Conservation (phyloP, 2,888 invertebrate species). For the Norana najaformis region DNA sequence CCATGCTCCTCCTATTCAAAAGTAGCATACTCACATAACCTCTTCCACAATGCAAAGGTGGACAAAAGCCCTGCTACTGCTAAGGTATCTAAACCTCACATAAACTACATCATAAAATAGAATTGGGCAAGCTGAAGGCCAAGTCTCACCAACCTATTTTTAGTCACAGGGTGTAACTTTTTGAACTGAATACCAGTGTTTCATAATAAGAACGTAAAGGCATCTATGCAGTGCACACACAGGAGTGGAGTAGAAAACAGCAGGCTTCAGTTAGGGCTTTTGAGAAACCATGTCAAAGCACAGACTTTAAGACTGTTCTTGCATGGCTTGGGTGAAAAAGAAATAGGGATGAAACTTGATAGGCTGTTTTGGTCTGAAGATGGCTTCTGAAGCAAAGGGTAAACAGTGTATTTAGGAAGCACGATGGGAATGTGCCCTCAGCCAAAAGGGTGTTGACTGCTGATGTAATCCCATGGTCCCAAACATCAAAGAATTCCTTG, state of each 20-base stretch:
- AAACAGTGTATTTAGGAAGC: neutral
- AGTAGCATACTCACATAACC: neutral
- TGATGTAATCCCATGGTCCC: neutral
- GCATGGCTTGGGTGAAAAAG: neutral
- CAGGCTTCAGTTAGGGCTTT: neutral
- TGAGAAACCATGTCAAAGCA: neutral
- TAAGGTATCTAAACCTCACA: neutral
- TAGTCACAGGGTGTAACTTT: neutral
- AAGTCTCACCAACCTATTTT: neutral
- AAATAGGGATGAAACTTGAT: neutral
- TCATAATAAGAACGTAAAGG: neutral
- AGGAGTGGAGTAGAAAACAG: neutral
- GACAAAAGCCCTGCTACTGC: neutral
- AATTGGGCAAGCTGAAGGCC: neutral
- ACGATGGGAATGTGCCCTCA: slow-evolving; percentile 4
- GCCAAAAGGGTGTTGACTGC: neutral
- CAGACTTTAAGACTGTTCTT: neutral
- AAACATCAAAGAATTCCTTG: neutral
- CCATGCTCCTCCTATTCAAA: neutral
- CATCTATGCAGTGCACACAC: neutral
- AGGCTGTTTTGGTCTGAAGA: neutral
- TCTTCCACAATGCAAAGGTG: neutral
- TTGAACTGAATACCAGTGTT: neutral
- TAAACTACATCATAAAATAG: neutral
- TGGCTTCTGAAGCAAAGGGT: slow-evolving; percentile 13